phyloP scores from a whole-genome alignment of 2,888 invertebrate genomes.

The Branchinecta sandiegonensis region DNA sequence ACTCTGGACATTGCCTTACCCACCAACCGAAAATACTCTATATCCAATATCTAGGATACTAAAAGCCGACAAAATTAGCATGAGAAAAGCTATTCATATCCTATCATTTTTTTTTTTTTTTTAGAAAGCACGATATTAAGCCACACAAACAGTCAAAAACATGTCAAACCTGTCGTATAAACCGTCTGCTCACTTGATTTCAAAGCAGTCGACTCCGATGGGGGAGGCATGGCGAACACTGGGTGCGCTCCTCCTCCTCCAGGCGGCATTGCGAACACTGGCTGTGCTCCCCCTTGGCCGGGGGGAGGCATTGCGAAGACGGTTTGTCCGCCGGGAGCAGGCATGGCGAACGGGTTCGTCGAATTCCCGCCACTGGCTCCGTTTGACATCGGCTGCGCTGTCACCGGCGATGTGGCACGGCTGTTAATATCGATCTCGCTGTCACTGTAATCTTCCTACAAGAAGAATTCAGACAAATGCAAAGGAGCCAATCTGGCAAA shows the following conservation, averaged over 20 bases:
- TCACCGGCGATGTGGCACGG: slow-evolving; percentile 1
- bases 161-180: slow-evolving; percentile 11
- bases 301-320: slow-evolving; percentile 3
- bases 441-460: slow-evolving; percentile 1
- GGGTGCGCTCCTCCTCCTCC: background rate
- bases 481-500: no score
- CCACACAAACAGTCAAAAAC: no score
- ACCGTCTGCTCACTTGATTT: slow-evolving; percentile 14
- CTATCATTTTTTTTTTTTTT: no score
- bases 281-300: background rate
- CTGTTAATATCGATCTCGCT: slow-evolving; percentile 2
- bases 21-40: no score
- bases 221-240: slow-evolving; percentile 10
- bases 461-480: background rate
- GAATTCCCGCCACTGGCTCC: background rate
- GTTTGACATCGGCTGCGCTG: slow-evolving; percentile 1
- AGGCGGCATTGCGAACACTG: background rate
- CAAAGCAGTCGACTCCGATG: slow-evolving; percentile 15
- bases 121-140: no score
- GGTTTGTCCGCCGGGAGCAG: background rate
- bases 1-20: no score
- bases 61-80: no score
- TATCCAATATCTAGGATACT: no score
- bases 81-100: no score
- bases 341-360: no score